Evolutionary conservation across 2,113 vertebrate genomes (phyloP).

Genomic region (Podarcis raffonei): DNA sequence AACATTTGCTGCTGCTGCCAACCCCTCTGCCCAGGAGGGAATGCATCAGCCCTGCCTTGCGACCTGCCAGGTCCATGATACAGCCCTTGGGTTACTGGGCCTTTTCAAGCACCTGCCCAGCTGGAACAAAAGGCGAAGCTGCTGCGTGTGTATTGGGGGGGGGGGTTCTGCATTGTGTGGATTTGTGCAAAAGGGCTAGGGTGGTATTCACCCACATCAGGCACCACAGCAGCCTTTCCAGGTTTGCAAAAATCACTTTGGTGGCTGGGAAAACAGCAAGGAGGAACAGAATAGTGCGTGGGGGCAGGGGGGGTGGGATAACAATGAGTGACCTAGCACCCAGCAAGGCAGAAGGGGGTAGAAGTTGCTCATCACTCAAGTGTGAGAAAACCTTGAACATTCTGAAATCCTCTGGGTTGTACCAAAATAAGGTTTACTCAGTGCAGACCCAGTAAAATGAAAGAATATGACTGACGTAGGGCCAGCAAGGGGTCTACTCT

Average conservation of each 20-base stretch:
- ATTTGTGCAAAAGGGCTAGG: not conserved
- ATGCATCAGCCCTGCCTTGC: too few species aligned
- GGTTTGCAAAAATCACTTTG: not conserved
- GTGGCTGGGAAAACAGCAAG: not conserved
- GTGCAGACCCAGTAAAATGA: too few species aligned
- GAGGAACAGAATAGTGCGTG: too few species aligned
- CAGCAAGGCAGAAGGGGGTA: not conserved
- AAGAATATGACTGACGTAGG: too few species aligned
- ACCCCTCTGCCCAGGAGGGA: not conserved
- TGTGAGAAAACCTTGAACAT: not conserved
- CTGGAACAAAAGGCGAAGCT: too few species aligned
- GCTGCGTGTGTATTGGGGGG: not conserved
- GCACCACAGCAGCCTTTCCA: not conserved
- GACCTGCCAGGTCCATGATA: not conserved
- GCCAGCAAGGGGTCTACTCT: too few species aligned
- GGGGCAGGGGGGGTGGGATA: not conserved
- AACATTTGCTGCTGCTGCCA: too few species aligned
- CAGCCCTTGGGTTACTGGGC: not conserved
- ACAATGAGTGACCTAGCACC: too few species aligned
- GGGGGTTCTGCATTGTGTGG: not conserved
- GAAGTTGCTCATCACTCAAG: not conserved
- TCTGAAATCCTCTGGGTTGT: not conserved
- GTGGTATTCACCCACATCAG: not conserved
- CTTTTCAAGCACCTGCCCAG: not conserved
- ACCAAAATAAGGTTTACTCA: too few species aligned